A percentile compares a stretch with the other conserved stretches of the same genome.
phyloP scores from a whole-genome alignment of 2,888 invertebrate species.

The Dolomedes plantarius region DNA sequence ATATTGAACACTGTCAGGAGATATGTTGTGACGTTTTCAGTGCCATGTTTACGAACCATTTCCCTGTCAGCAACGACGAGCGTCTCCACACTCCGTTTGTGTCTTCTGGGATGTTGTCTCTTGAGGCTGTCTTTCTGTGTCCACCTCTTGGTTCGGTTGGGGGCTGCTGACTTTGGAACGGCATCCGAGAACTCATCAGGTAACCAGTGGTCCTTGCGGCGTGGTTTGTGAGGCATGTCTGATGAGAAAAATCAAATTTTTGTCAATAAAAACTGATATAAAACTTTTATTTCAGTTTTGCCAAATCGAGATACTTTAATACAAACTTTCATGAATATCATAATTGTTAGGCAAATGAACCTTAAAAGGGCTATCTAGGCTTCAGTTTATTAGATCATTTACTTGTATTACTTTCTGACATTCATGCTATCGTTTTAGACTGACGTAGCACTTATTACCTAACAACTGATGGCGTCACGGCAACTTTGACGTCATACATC shows the following conservation, averaged over 20 bases:
- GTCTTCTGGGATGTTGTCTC: background rate
- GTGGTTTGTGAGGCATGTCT: conserved; percentile 64
- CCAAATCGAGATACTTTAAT: no score
- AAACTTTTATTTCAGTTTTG: no score
- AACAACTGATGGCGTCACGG: no score
- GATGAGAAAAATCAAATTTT: background rate
- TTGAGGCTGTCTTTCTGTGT: background rate
- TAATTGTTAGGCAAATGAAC: no score
- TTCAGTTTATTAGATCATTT: no score
- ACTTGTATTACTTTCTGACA: no score
- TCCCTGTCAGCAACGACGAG: conserved; percentile 76
- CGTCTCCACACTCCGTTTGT: conserved; percentile 75
- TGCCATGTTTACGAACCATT: conserved; percentile 75
- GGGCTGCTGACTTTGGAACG: background rate
- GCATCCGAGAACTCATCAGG: conserved; percentile 45
- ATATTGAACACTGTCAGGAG: conserved; percentile 76
- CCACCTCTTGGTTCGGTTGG: background rate
- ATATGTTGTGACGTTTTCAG: conserved; percentile 76
- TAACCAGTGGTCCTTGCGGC: conserved; percentile 49
- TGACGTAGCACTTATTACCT: no score
- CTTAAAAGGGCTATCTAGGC: no score
- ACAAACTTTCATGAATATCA: no score
- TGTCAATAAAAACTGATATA: no score
- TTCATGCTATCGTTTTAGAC: no score
- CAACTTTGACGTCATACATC: no score